phyloP scores from a whole-genome alignment of 2,797 vertebrate genomes.

The Sebastes miniatus region DNA sequence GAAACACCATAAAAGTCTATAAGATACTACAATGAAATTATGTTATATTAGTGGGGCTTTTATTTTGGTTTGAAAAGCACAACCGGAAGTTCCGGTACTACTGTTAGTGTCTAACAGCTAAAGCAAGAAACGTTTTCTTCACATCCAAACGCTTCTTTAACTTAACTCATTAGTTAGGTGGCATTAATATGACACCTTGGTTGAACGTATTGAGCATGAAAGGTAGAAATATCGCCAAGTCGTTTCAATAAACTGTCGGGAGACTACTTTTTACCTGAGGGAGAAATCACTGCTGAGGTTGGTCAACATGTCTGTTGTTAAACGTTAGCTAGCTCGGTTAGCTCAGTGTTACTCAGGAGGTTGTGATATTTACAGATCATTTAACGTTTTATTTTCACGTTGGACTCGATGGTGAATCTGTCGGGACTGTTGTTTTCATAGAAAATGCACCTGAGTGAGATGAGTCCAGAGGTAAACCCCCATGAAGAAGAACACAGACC shows the following conservation, averaged over 20 bases:
- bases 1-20: background rate
- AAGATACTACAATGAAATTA: background rate
- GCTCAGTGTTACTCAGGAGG: background rate
- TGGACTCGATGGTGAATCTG: too few relatives aligned
- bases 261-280: slow-evolving; percentile 54
- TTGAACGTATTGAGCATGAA: background rate
- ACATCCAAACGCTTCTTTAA: slow-evolving; percentile 26
- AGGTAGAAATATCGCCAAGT: background rate
- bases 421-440: background rate
- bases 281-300: slow-evolving; percentile 67
- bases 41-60: slow-evolving; percentile 15
- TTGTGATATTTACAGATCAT: background rate
- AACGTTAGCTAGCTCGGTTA: slow-evolving; percentile 58
- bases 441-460: too few relatives aligned
- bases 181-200: background rate
- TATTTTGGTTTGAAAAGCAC: slow-evolving; percentile 40
- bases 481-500: too few relatives aligned
- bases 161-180: slow-evolving; percentile 10
- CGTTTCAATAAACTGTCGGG: slow-evolving; percentile 37
- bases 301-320: slow-evolving; percentile 70
- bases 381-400: background rate
- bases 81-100: slow-evolving; percentile 59
- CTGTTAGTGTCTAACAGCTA: slow-evolving; percentile 20
- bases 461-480: too few relatives aligned
- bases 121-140: slow-evolving; percentile 47